phyloP scores from a whole-genome alignment of 2,888 invertebrate genomes.

The Spodoptera picta region DNA sequence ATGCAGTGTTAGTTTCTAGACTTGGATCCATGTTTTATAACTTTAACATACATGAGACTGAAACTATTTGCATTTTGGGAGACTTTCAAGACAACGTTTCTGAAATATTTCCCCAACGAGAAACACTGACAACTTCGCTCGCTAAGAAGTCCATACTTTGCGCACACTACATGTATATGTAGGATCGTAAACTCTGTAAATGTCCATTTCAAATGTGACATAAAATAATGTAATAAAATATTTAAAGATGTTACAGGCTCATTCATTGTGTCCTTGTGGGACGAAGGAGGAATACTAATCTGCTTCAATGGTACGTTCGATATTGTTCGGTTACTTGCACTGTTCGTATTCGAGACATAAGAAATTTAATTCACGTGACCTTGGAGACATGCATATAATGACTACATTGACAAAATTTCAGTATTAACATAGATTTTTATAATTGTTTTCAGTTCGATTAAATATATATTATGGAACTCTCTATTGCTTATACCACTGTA shows the following conservation, averaged over 20 bases:
- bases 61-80: slow-evolving; percentile 41
- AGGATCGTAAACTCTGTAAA: slow-evolving; percentile 59
- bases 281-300: slow-evolving; percentile 47
- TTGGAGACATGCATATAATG: background rate
- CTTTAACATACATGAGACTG: slow-evolving; percentile 24
- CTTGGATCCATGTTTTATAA: slow-evolving; percentile 21
- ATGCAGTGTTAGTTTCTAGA: slow-evolving; percentile 29
- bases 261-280: slow-evolving; percentile 46
- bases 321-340: slow-evolving; percentile 18
- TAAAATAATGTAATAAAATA: slow-evolving; percentile 64
- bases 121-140: slow-evolving; percentile 17
- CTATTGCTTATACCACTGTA: too few relatives aligned
- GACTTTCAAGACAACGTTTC: slow-evolving; percentile 31
- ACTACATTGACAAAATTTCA: background rate
- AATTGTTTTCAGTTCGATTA: too few relatives aligned
- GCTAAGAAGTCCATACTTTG: slow-evolving; percentile 20
- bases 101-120: slow-evolving; percentile 43
- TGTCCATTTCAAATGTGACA: slow-evolving; percentile 57
- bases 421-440: too few relatives aligned
- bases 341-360: slow-evolving; percentile 4
- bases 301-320: slow-evolving; percentile 24
- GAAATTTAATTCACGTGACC: slow-evolving; percentile 10
- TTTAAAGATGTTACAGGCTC: slow-evolving; percentile 52
- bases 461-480: too few relatives aligned
- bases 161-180: slow-evolving; percentile 28